Evolutionary conservation across 2,888 invertebrate genomes (phyloP).

Genomic region (Heliconius sara): DNA sequence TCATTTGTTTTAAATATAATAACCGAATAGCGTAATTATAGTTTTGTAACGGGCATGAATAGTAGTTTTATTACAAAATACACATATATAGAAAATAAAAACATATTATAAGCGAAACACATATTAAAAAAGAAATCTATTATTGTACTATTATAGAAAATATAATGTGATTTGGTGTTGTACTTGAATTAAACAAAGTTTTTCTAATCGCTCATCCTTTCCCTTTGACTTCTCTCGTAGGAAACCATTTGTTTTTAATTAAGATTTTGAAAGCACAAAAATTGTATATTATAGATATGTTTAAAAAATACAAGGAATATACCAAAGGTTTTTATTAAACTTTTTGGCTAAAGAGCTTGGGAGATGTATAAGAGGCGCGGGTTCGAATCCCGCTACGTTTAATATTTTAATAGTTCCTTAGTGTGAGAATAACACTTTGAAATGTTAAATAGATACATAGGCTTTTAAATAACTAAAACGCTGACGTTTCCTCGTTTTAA

Average conservation of each 20-base stretch:
- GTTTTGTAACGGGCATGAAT: constrained; percentile 52
- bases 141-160: constrained; percentile 81
- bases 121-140: constrained; percentile 73
- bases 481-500: no score
- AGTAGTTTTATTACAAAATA: constrained; percentile 59
- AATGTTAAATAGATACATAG: background rate
- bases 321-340: no score
- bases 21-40: constrained; percentile 53
- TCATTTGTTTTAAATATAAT: constrained; percentile 34
- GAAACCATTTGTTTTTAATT: background rate
- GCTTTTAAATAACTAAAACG: no score
- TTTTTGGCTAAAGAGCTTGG: no score
- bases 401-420: background rate
- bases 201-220: constrained; percentile 79
- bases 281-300: no score
- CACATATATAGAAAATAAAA: constrained; percentile 52
- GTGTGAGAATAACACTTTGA: background rate
- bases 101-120: constrained; percentile 65
- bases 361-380: background rate
- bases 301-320: no score
- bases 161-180: constrained; percentile 84
- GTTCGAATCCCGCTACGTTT: background rate
- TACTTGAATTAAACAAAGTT: constrained; percentile 83
- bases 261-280: background rate
- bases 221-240: constrained; percentile 57